These are phyloP conservation scores for Ctenopoma kingsleyae DNA, from an alignment of 2,797 vertebrate species.

Conservation along the genomic window DNA sequence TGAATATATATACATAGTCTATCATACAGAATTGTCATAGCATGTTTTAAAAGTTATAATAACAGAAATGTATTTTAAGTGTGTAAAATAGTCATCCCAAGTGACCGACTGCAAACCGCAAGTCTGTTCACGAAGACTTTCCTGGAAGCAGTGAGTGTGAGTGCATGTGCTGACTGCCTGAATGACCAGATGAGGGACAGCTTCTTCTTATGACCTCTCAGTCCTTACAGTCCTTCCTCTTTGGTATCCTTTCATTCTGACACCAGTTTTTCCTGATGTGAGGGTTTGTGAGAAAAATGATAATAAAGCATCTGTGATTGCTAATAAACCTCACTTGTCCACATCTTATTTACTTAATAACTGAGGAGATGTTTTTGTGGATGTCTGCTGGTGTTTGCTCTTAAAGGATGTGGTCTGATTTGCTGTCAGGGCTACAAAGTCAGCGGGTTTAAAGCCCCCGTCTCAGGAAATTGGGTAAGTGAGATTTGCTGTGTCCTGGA, in stretches of 20 bases:
- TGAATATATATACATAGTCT: slow-evolving; percentile 21
- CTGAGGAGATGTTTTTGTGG: background rate
- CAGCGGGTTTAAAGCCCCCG: slow-evolving; percentile 26
- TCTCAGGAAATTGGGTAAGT: slow-evolving; percentile 61
- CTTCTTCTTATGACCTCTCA: slow-evolving; percentile 58
- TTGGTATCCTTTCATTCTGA: slow-evolving; percentile 17
- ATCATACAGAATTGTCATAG: slow-evolving; percentile 1
- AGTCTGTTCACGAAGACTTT: slow-evolving; percentile 38
- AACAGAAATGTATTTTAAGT: slow-evolving; percentile 21
- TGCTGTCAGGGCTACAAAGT: slow-evolving; percentile 28
- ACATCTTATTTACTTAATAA: slow-evolving; percentile 24
- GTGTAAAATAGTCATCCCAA: slow-evolving; percentile 25
- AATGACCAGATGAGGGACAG: slow-evolving; percentile 54
- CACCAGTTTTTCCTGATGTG: slow-evolving; percentile 1
- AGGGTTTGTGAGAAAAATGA: slow-evolving; percentile 34
- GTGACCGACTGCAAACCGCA: slow-evolving; percentile 25
- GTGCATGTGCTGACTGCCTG: slow-evolving; percentile 16
- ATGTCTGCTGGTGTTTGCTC: slow-evolving; percentile 14
- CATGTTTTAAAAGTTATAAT: slow-evolving; percentile 38
- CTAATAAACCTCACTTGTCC: slow-evolving; percentile 37
- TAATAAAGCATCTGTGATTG: slow-evolving; percentile 20
- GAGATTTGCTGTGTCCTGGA: slow-evolving; percentile 54
- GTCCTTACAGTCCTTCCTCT: slow-evolving; percentile 17
- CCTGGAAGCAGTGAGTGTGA: slow-evolving; percentile 46
- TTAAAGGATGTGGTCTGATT: slow-evolving; percentile 44